These are phyloP conservation scores for Sparidentex hasta DNA, from an alignment of 2,797 vertebrate genomes.

Conservation along the genomic window DNA sequence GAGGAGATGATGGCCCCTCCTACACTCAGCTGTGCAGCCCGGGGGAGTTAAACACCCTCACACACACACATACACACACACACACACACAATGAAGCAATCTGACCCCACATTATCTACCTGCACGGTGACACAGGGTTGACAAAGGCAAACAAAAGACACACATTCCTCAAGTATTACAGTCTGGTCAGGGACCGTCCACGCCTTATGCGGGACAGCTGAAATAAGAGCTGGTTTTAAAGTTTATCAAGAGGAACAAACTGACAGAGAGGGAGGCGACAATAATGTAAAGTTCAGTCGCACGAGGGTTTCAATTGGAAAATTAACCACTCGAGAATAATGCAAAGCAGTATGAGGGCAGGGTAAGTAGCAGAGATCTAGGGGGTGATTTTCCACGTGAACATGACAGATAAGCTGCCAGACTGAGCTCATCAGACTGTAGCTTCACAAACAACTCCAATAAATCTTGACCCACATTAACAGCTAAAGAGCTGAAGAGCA, in stretches of 20 bases:
- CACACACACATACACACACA: conserved; percentile 55
- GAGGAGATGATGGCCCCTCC: conserved; percentile 81
- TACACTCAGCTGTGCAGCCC: conserved; percentile 81
- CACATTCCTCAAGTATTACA: conserved; percentile 79
- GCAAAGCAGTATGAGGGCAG: neutral
- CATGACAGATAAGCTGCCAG: conserved; percentile 36
- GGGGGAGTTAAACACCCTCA: conserved; percentile 72
- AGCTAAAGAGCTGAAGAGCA: conserved; percentile 1
- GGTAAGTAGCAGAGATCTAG: conserved; percentile 10
- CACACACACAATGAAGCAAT: conserved; percentile 58
- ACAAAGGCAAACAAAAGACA: conserved; percentile 75
- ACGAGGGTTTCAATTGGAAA: neutral
- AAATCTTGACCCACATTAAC: conserved; percentile 39
- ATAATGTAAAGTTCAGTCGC: conserved; percentile 4
- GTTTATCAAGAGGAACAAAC: conserved; percentile 33
- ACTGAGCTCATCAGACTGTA: conserved; percentile 34
- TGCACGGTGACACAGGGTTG: conserved; percentile 78
- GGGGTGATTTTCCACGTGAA: neutral
- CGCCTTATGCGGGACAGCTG: conserved; percentile 66
- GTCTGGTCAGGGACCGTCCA: conserved; percentile 55
- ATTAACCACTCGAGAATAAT: conserved; percentile 3
- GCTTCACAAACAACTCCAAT: conserved; percentile 13
- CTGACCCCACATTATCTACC: conserved; percentile 79
- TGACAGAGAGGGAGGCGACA: conserved; percentile 22
- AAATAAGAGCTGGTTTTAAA: conserved; percentile 57